Percentiles rank a stretch among this genome's conserved stretches.
These are phyloP conservation scores for Hyppa rectilinea DNA, from an alignment of 2,888 invertebrate species.

Conservation along the genomic window DNA sequence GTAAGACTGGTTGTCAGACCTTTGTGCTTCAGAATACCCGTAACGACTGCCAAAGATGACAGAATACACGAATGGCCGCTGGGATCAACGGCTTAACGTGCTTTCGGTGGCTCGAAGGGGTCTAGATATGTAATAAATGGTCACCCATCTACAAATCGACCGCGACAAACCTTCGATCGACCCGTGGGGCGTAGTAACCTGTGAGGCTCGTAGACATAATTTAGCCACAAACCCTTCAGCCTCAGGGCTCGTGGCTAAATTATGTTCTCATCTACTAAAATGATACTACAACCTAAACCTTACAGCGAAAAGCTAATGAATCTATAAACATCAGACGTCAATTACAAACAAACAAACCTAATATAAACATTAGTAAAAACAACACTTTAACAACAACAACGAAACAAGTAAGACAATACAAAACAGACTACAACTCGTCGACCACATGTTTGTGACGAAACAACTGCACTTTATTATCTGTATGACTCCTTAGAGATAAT, in stretches of 20 bases:
- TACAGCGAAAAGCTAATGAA: neutral
- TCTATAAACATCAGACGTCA: neutral
- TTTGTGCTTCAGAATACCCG: neutral
- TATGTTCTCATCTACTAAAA: no score
- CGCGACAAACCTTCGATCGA: neutral
- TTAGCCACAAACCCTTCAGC: neutral
- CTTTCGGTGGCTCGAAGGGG: neutral
- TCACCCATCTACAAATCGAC: no score
- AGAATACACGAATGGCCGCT: neutral
- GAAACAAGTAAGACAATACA: conserved; percentile 22
- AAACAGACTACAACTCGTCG: conserved; percentile 30
- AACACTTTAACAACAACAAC: conserved; percentile 7
- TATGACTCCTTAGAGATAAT: conserved; percentile 57
- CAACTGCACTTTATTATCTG: conserved; percentile 62
- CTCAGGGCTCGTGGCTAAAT: no score
- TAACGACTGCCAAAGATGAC: neutral
- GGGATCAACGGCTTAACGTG: neutral
- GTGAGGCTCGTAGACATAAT: no score
- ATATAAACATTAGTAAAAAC: neutral
- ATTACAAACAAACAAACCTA: conserved; percentile 4
- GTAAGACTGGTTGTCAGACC: no score
- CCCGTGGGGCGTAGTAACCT: no score
- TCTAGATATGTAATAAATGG: no score
- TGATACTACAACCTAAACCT: neutral
- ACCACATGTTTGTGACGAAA: conserved; percentile 45